These are phyloP conservation scores for Fragum sueziense DNA, from an alignment of 2,888 invertebrate genomes.

Conservation along the genomic window DNA sequence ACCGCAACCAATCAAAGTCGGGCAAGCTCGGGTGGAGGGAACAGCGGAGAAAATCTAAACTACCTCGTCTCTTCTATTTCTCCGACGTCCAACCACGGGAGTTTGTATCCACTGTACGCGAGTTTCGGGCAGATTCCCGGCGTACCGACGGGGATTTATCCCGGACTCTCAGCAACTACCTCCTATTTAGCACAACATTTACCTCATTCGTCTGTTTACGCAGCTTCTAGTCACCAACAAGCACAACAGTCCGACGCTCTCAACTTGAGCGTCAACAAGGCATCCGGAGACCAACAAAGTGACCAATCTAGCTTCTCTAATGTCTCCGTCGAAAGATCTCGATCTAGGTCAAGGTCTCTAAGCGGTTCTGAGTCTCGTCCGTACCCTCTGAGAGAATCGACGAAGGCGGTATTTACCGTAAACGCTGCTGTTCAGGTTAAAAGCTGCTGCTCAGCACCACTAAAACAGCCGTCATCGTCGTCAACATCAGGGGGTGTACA, in stretches of 20 bases:
- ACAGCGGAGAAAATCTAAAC: conserved; percentile 46
- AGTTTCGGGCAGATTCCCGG: conserved; percentile 62
- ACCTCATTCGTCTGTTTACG: conserved; percentile 57
- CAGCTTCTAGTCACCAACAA: conserved; percentile 61
- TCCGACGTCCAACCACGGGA: conserved; percentile 55
- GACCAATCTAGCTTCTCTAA: conserved; percentile 62
- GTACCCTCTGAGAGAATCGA: conserved; percentile 27
- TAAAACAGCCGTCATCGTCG: conserved; percentile 27
- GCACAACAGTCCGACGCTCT: conserved; percentile 73
- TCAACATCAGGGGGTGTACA: neutral
- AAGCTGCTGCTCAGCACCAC: conserved; percentile 62
- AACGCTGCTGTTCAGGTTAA: conserved; percentile 67
- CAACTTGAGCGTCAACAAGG: conserved; percentile 69
- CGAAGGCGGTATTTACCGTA: conserved; percentile 25
- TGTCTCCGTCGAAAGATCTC: conserved; percentile 60
- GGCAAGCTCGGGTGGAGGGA: conserved; percentile 41
- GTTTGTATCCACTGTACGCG: conserved; percentile 64
- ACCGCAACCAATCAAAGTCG: conserved; percentile 50
- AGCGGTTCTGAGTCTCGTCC: conserved; percentile 61
- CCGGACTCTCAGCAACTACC: conserved; percentile 64
- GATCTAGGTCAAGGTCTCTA: conserved; percentile 63
- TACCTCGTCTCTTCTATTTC: conserved; percentile 60
- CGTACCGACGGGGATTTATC: conserved; percentile 49
- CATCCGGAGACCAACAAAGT: conserved; percentile 44
- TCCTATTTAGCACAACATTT: conserved; percentile 62